Base-by-base conservation (phyloP, 1,140 invertebrate species). In the Rhagoletis zephyria region DNA sequence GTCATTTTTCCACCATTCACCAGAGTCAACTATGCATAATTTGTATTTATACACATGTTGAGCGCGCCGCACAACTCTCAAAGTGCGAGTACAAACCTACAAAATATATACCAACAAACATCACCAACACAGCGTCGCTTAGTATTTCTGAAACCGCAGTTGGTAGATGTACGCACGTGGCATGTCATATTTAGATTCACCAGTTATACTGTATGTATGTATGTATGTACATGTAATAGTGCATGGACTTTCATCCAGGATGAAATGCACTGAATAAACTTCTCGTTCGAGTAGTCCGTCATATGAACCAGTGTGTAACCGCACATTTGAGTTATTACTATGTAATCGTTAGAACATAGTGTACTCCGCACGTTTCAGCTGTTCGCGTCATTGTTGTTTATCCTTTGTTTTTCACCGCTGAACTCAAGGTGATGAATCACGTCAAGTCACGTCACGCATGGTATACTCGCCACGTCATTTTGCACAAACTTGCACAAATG, bases 401-500 rank as follows among this genome's bases (percentile, higher is more conserved):
- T 19, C 16, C 30, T 40, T 30, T 67, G n/a, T 67, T 6, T 67
- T 5, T 56, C 16, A 48, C 48, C 45, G 74, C 42, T 81, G 74
- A 81, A 56, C 74, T 81, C 48, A 81, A 56, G 74, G 74, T 81
- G 74, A 81, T 81, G 48, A 81, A 81, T 81, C 74, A 81, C 45
- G 3, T 77, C 70, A 77, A 4, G 45, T 56, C 74, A 56, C 48
- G 74, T 81, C 74, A 81, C 48, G 74, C 45, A 10, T 45, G 16
- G 67, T 16, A 74, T 40, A 4, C 30, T 9, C 10, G 74, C 51
- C 48, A 81, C 74, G 74, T 81, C 45, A 81, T 48, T 59, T 81
- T 81, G 3, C n/a, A n/a, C n/a, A n/a, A 19, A 56, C 5, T 81
- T 81, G 12, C 48, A 74, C 30, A 30, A 30, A 30, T 30, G 30